Percentiles rank a stretch among this genome's conserved stretches.
These are phyloP conservation scores for Ferrisia virgata DNA, from an alignment of 2,888 invertebrate genomes.

Conservation along the genomic window DNA sequence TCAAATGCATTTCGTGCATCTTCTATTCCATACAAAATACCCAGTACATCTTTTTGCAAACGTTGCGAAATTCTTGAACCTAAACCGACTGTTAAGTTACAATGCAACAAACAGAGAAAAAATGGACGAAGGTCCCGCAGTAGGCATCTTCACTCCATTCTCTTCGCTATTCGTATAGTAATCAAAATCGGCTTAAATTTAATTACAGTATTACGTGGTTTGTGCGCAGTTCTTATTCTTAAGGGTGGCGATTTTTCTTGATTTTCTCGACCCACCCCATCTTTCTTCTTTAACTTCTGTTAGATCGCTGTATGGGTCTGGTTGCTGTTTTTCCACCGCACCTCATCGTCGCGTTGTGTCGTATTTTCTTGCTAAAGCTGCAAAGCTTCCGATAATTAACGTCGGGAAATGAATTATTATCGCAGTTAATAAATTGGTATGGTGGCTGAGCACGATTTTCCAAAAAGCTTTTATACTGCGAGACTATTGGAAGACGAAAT, in stretches of 20 bases:
- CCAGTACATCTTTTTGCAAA: too few relatives aligned
- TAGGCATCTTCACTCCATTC: neutral
- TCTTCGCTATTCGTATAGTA: neutral
- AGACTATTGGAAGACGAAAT: neutral
- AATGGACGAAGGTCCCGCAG: too few relatives aligned
- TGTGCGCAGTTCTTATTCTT: neutral
- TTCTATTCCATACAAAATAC: too few relatives aligned
- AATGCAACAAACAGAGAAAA: too few relatives aligned
- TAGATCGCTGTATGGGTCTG: neutral
- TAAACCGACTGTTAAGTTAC: too few relatives aligned
- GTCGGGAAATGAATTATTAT: neutral
- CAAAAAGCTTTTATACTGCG: neutral
- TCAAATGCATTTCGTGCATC: too few relatives aligned
- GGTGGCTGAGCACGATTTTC: neutral
- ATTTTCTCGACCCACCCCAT: neutral
- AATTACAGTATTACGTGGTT: neutral
- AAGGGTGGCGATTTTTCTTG: neutral
- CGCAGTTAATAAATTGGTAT: neutral
- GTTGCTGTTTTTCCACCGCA: neutral
- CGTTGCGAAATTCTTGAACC: too few relatives aligned
- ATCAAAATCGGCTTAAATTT: conserved; percentile 11
- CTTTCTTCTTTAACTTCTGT: neutral
- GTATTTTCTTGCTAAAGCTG: neutral
- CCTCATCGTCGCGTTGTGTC: neutral
- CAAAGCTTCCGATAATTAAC: neutral